Evolutionary conservation across 2,888 invertebrate species (phyloP), one percentile per base, ranked within the genome.

Genomic region (Melanostoma mellinum): DNA sequence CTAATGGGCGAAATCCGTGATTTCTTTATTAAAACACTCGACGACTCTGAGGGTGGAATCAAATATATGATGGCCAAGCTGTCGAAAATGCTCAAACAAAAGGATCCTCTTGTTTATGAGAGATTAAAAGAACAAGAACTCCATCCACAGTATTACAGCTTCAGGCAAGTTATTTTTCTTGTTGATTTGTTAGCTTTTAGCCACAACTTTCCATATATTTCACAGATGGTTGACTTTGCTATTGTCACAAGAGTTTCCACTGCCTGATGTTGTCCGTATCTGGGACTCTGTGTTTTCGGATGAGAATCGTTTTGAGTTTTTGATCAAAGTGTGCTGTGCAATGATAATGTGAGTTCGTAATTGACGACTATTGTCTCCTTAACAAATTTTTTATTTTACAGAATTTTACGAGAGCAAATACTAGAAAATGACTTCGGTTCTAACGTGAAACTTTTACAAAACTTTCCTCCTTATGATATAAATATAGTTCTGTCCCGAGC

Each of bases 281-380:
- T 99, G 99, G 99, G 99, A 99, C 91, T 96, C 98, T 0, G 92
- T 99, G 65, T 97, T 99, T 90, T 95, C 99, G 0, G 98, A 99
- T 91, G 93, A 95, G 65, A 93, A 95, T 69, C 93, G 99, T 88
- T 99, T 99, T 90, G 94, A 96, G 88, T 98, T 98, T 89, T 94
- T 99, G 2, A 95, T 98, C 85, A 94, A 96, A 89, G 95, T 99
- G 75, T 99, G 99, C 91, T 97, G 98, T 92, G 97, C 99, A 88
- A 99, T 99, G 99, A 96, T 99, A 87, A 93, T 98, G 97, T 98
- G 93, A 94, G 97, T 94, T 86, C 82, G 20, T 30, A 55, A n/a
- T 10, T 3, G 9, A 55, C 2, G 20, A 2, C 5, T 33, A 10
- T 32, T 48, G 33, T 30, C 0, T n/a, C 9, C 3, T 36, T 61